Evolutionary conservation across 2,888 invertebrate genomes (phyloP).

Genomic region (Mystacides longicornis): DNA sequence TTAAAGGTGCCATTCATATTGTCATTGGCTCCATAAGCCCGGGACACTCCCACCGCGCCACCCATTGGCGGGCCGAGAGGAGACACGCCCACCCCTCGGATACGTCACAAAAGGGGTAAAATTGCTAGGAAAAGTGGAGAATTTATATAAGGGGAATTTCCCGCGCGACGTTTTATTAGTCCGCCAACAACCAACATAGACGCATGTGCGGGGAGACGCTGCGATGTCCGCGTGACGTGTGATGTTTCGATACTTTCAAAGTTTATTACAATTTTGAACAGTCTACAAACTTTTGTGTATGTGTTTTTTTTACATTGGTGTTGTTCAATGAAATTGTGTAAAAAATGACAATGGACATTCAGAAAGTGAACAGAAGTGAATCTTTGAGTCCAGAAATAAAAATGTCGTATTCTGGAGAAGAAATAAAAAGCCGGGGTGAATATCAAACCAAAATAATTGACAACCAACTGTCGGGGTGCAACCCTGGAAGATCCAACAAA

Average conservation of each 20-base stretch:
- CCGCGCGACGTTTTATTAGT: slow-evolving; percentile 36
- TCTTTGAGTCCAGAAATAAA: slow-evolving; percentile 45
- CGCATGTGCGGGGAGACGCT: slow-evolving; percentile 16
- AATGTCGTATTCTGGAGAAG: slow-evolving; percentile 35
- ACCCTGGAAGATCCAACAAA: slow-evolving; percentile 50
- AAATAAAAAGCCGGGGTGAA: slow-evolving; percentile 46
- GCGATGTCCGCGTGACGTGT: slow-evolving; percentile 2
- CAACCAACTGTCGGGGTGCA: slow-evolving; percentile 38
- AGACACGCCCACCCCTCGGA: slow-evolving; percentile 38
- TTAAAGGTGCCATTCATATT: slow-evolving; percentile 26
- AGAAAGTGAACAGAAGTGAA: slow-evolving; percentile 46
- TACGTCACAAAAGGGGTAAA: slow-evolving; percentile 28
- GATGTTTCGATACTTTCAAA: neutral
- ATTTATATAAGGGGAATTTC: slow-evolving; percentile 47
- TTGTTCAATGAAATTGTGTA: neutral
- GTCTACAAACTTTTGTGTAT: no score
- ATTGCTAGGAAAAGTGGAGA: slow-evolving; percentile 44
- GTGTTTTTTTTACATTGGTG: no score
- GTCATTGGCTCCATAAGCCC: slow-evolving; percentile 37
- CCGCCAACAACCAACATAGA: slow-evolving; percentile 7
- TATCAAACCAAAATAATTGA: slow-evolving; percentile 40
- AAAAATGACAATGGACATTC: slow-evolving; percentile 63
- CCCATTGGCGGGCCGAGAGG: slow-evolving; percentile 35
- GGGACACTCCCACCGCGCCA: slow-evolving; percentile 39
- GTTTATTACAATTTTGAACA: no score